Percentiles rank a stretch among this genome's conserved stretches.
Evolutionary conservation across 2,113 vertebrate genomes (phyloP).

Genomic region (Python bivittatus): DNA sequence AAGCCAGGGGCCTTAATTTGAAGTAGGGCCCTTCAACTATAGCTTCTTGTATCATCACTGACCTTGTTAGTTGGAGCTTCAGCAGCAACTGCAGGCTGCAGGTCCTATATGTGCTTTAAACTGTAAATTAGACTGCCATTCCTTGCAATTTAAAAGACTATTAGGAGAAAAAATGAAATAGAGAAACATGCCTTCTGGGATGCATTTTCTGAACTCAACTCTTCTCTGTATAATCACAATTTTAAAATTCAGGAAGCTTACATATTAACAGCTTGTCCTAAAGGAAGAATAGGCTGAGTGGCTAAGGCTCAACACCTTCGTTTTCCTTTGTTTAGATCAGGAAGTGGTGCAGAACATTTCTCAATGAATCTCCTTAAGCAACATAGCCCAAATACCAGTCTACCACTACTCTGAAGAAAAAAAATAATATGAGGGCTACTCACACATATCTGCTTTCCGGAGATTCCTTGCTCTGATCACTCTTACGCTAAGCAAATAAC

Average conservation of each 20-base stretch:
- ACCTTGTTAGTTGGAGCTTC: not conserved
- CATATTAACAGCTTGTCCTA: not conserved
- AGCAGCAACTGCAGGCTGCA: not conserved
- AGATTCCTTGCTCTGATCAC: constrained; percentile 67
- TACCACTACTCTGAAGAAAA: not conserved
- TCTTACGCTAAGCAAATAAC: constrained; percentile 64
- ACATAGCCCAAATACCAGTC: not conserved
- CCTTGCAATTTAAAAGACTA: not conserved
- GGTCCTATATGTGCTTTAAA: not conserved
- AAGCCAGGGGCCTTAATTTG: too few species aligned
- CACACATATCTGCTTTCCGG: constrained; percentile 56
- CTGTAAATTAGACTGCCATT: not conserved
- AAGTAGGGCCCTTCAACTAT: too few species aligned
- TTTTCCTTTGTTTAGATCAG: not conserved
- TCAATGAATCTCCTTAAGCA: not conserved
- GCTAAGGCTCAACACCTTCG: too few species aligned
- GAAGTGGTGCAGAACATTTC: not conserved
- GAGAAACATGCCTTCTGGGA: not conserved
- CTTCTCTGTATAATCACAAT: too few species aligned
- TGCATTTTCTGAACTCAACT: not conserved
- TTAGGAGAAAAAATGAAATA: not conserved
- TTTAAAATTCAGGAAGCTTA: too few species aligned
- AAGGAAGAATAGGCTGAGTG: not conserved
- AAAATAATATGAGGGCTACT: constrained; percentile 24
- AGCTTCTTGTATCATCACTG: too few species aligned